phyloP scores from a whole-genome alignment of 2,888 invertebrate genomes.

The Subacronicta megacephala region DNA sequence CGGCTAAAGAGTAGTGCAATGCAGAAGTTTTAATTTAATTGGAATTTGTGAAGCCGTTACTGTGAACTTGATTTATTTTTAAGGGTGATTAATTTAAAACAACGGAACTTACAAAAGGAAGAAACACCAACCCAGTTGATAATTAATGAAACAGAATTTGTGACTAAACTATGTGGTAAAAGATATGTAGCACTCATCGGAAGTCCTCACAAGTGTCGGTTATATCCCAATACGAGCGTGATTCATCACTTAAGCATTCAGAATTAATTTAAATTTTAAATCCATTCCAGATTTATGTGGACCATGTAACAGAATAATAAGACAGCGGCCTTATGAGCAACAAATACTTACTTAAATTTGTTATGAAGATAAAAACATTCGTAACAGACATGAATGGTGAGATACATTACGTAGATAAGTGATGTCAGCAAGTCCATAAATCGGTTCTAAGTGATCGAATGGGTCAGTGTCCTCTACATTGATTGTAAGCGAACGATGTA shows the following conservation, averaged over 20 bases:
- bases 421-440: conserved; percentile 69
- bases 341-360: conserved; percentile 29
- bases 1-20: conserved; percentile 18
- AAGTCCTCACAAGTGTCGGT: conserved; percentile 50
- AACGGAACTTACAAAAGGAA: conserved; percentile 12
- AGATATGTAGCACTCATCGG: conserved; percentile 27
- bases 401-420: conserved; percentile 60
- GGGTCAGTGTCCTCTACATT: conserved; percentile 81
- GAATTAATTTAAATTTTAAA: conserved; percentile 62
- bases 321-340: conserved; percentile 44
- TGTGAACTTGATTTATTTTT: conserved; percentile 27
- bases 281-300: conserved; percentile 46
- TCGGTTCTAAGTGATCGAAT: conserved; percentile 70
- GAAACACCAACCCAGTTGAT: conserved; percentile 14
- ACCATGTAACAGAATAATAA: conserved; percentile 48
- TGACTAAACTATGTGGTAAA: conserved; percentile 29
- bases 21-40: conserved; percentile 16
- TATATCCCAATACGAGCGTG: conserved; percentile 60
- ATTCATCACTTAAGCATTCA: conserved; percentile 63
- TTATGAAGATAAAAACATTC: conserved; percentile 31
- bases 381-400: conserved; percentile 48
- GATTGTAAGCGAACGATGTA: conserved; percentile 72
- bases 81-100: conserved; percentile 13
- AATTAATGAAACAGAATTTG: conserved; percentile 33
- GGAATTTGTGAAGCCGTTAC: conserved; percentile 5